Evolutionary conservation across 2,888 invertebrate genomes (phyloP).

Genomic region (Plebejus argus): DNA sequence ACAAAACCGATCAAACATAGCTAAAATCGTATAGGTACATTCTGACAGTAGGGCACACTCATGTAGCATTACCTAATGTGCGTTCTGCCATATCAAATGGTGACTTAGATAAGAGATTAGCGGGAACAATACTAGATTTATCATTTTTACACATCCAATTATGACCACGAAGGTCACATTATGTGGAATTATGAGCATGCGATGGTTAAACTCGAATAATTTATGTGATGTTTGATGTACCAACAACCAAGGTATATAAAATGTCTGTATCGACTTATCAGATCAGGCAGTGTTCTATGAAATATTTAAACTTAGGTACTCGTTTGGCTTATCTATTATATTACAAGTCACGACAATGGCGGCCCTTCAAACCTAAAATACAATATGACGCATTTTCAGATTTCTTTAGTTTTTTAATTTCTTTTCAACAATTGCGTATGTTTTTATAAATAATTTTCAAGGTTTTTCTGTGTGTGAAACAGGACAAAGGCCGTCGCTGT

Average conservation of each 20-base stretch:
- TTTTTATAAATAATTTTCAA: neutral
- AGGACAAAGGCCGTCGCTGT: constrained; percentile 86
- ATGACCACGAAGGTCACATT: constrained; percentile 18
- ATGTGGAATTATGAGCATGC: neutral
- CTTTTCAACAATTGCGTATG: too few species aligned
- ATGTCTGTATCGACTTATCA: too few species aligned
- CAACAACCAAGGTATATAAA: too few species aligned
- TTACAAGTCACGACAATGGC: too few species aligned
- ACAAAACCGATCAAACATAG: neutral
- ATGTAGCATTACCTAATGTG: constrained; percentile 5
- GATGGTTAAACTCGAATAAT: neutral
- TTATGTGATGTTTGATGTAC: neutral
- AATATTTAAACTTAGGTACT: neutral
- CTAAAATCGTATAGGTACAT: neutral
- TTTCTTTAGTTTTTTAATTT: too few species aligned
- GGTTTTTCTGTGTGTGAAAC: constrained; percentile 32
- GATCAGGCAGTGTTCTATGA: neutral
- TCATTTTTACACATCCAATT: constrained; percentile 18
- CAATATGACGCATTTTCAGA: too few species aligned
- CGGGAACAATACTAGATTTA: constrained; percentile 25
- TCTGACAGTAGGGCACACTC: neutral
- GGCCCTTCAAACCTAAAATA: too few species aligned
- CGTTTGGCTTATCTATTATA: too few species aligned
- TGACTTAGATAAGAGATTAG: constrained; percentile 12
- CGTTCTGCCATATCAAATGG: constrained; percentile 11